Evolutionary conservation across 2,888 invertebrate genomes (phyloP), one percentile per base, ranked within the genome.

Genomic region (Chrysolina oricalcia): DNA sequence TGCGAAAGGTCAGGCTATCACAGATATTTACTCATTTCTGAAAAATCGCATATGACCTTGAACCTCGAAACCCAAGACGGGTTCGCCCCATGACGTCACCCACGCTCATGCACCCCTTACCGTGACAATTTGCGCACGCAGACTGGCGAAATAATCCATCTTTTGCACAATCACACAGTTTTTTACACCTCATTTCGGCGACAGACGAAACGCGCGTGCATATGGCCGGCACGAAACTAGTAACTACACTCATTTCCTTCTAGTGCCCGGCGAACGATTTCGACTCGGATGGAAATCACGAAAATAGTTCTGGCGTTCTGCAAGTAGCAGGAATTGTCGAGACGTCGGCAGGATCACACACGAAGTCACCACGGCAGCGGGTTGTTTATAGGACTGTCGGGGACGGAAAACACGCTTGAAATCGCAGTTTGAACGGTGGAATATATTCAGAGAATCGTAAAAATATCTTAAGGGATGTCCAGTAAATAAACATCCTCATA

Each of bases 211-310:
- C 27, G 59, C 59, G 59, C 27, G 59, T n/a, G 10, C 27, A 59
- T 13, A 59, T 27, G 59, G 27, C 59, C 59, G 27, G 11, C 59
- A 27, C 35, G 27, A 27, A 59, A 59, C 56, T 56, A 21, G 19
- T 56, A 11, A 56, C 23, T 53, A 35, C 35, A 35, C 35, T 53
- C 21, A 17, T 19, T 59, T 17, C 8, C 35, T 59, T 35, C 27
- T n/a, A 59, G 59, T 10, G 15, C 59, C n/a, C 59, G 27, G 59
- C n/a, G 59, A 59, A 27, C 59, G 59, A 27, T 35, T 59, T 59
- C 59, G 27, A 59, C 59, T 59, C 27, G 59, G 27, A 59, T 59
- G 59, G 59, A 59, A 59, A n/a, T n/a, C 59, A 59, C 59, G 59
- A 59, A 59, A 59, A 59, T 59, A 59, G 59, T 59, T 23, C 27